Evolutionary conservation across 2,797 vertebrate genomes (phyloP), one percentile per base, ranked within the genome.

Genomic region (Pangasius sanitwongsei): DNA sequence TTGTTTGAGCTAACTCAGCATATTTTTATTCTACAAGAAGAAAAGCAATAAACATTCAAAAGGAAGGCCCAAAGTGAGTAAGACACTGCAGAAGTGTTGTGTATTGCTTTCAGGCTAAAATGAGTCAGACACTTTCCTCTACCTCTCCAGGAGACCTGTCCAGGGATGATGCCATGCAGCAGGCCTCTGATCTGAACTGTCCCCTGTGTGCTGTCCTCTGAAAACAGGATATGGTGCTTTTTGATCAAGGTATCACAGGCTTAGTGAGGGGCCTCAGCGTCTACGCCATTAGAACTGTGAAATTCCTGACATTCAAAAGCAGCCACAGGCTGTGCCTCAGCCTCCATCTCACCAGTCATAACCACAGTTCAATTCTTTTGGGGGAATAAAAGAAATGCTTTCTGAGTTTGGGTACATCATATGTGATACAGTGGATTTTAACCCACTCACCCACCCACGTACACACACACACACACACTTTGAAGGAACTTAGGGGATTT

Each of bases 301-400:
- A 93, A 92, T 94, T 94, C 94, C 90, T 89, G 86, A 89, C 91
- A 92, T 92, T 93, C 90, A 90, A 85, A 91, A 91, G 88, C 90
- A 92, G 90, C 93, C 92, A 91, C 92, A 87, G 86, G 84, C 70
- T 61, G 82, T 57, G 78, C 12, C 23, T 74, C 74, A 50, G 72
- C 81, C 57, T 57, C 69, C 69, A 48, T 83, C 78, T 82, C 63
- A 88, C 80, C 70, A 85, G 83, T 88, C 65, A 87, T 88, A 87
- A 91, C 80, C 63, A 75, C 72, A 63, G 69, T 87, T 84, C 31
- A 44, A 82, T 87, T 88, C 3, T 86, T 90, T 87, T 72, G 23
- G 88, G 84, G 11, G 23, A 70, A 55, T 59, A 44, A 74, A 85
- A 89, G 48, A 67, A 63, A 9, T 67, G 55, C n/a, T 87, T 88